These are phyloP conservation scores for Agrochola lychnidis DNA, from an alignment of 2,888 invertebrate genomes.

Conservation along the genomic window DNA sequence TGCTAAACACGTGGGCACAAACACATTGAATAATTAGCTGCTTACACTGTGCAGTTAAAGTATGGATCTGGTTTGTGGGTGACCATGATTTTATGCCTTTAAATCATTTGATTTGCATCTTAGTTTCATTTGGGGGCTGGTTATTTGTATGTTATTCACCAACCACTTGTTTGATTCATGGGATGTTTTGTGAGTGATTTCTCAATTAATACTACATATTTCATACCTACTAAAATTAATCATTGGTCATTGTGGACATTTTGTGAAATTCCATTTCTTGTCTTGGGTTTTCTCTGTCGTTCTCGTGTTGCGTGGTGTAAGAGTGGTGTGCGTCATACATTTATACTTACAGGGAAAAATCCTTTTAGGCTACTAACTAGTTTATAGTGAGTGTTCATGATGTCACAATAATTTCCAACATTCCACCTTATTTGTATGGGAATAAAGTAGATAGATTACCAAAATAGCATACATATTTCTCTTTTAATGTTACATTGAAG, in stretches of 20 bases:
- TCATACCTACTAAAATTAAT: not conserved
- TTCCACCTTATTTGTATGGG: not conserved
- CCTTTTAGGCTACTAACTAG: not conserved
- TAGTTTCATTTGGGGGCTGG: not conserved
- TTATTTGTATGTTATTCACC: constrained; percentile 11
- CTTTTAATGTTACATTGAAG: not conserved
- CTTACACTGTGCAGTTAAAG: not conserved
- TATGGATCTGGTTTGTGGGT: constrained; percentile 3
- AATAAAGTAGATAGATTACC: not conserved
- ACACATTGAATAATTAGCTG: constrained; percentile 21
- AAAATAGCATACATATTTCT: not conserved
- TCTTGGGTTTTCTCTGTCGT: not conserved
- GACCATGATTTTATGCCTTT: not conserved
- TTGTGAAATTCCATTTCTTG: constrained; percentile 14
- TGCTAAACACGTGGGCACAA: constrained; percentile 19
- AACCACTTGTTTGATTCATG: constrained; percentile 3
- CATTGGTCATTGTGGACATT: not conserved
- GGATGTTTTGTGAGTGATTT: not conserved
- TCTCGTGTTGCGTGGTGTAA: constrained; percentile 11
- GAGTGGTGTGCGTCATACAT: constrained; percentile 20
- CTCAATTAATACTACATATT: not conserved
- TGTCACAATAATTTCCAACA: constrained; percentile 4
- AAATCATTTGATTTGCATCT: constrained; percentile 8
- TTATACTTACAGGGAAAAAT: not conserved
- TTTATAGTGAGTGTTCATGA: not conserved